Base-by-base conservation (phyloP, 2,113 vertebrate species). In the Cinclus cinclus region DNA sequence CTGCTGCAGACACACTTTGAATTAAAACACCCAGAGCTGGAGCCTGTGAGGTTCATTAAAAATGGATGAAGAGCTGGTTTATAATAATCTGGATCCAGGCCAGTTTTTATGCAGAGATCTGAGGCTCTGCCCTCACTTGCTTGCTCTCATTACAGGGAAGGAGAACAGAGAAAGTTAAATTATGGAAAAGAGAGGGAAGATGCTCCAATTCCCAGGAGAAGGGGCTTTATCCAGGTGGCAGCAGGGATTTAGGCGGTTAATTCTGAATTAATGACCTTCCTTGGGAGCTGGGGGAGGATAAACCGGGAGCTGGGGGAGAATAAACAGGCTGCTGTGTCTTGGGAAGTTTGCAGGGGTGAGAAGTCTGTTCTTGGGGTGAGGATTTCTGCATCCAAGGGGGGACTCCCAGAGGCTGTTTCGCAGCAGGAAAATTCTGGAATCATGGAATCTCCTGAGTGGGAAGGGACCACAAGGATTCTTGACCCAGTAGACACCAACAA, bases 1-100 rank as follows among this genome's bases (percentile, higher is more conserved):
- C 42, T 14, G 83, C 63, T n/a, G 63, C 67, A 67, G 90, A 92
- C 78, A 67, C 25, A 91, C 82, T 79, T 50, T 35, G 92, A 92
- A 90, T 95, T 28, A 82, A 85, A 92, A 83, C 62, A 53, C 12
- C 68, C 75, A 2, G 16, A 53, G 84, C 90, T 46, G 8, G 7
- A 92, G 90, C 78, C 62, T 2, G 12, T 89, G 89, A 59, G 79
- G 59, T 78, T 94, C 92, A 88, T 95, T 95, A 95, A 91, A 92
- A 86, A 91, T 75, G 85, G 94, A 95, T 94, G 84, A 94, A 77
- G 78, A 65, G 75, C 44, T 17, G 24, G 77, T 94, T 94, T 83
- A 65, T 89, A 77, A 94, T 90, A 59, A 91, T 80, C 84, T 94
- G 92, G 92, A 76, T 8, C n/a, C 3, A 0, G 42, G 87, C 86